phyloP scores from a whole-genome alignment of 1,140 invertebrate genomes.

The Penaeus vannamei region DNA sequence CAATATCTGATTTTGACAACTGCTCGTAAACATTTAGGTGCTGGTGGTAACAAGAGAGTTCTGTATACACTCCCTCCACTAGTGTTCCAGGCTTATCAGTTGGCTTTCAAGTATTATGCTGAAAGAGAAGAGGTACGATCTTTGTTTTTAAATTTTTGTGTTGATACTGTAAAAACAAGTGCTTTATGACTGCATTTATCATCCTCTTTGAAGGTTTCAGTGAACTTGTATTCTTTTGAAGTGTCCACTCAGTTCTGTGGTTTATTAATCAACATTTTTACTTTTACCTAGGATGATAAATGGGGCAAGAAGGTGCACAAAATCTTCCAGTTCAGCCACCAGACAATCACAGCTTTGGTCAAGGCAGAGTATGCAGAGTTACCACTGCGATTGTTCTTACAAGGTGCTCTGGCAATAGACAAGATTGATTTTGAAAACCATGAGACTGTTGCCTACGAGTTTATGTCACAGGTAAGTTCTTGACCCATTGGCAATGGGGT shows the following conservation, averaged over 20 bases:
- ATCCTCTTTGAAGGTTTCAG: background rate
- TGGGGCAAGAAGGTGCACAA: conserved; percentile 99
- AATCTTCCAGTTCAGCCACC: conserved; percentile 98
- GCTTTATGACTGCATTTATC: conserved; percentile 72
- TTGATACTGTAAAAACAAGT: too few relatives aligned
- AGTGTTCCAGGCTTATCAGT: conserved; percentile 94
- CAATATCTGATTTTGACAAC: conserved; percentile 92
- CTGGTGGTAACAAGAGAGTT: conserved; percentile 89
- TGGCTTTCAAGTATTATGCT: conserved; percentile 86
- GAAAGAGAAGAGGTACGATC: conserved; percentile 78
- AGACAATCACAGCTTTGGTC: conserved; percentile 92
- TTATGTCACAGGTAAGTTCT: conserved; percentile 87
- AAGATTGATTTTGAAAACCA: conserved; percentile 94
- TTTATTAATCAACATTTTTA: conserved; percentile 49
- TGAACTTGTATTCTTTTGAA: background rate
- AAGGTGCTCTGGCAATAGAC: conserved; percentile 94
- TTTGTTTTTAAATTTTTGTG: too few relatives aligned
- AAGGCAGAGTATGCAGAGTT: conserved; percentile 95
- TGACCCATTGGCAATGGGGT: background rate
- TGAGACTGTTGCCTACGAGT: conserved; percentile 98
- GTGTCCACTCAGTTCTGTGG: conserved; percentile 17
- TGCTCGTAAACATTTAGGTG: conserved; percentile 91
- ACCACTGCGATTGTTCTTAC: conserved; percentile 92
- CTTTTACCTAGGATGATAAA: conserved; percentile 84
- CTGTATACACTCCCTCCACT: conserved; percentile 95